Base-by-base conservation (phyloP, 1,140 invertebrate species). In the Bombus pyrosoma region DNA sequence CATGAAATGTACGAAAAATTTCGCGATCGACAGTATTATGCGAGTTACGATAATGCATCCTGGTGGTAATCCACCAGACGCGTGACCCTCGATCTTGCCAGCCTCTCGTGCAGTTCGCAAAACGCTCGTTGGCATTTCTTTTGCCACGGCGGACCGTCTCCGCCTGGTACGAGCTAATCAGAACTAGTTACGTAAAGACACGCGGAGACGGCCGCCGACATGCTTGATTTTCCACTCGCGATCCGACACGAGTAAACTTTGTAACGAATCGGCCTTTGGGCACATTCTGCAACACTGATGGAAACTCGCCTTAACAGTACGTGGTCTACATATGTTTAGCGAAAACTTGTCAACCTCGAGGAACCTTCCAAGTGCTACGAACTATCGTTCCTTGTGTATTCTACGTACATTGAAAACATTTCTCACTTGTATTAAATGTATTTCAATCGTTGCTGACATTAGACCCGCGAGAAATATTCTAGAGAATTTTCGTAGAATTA, bases 121-220 rank as follows among this genome's bases (percentile, higher is more conserved):
- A 71, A 66, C 43, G 34, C 57, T 62, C 71, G n/a, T 69, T 62
- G 64, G 43, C 79, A 71, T 74, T 86, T 68, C 79, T 86, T 82
- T 41, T 47, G 68, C 57, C 39, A 73, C 80, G 86, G 64, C 82
- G 78, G 64, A 69, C 88, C 81, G 88, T 90, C 89, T 90, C 89
- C 82, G 89, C 85, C 88, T 90, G 89, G 89, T 90, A 90, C 89
- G 88, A 81, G 74, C 81, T 90, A 89, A 90, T 90, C 89, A 81
- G 85, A 85, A 75, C 89, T 90, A 78, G 89, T 90, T 90, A 90
- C 89, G 89, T 90, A 90, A 90, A 89, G 81, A 78, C 68, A 80
- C 76, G 53, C 78, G 78, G 64, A 83, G 64, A 68, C 66, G 66
- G 37, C 15, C 82, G 34, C 53, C 32, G 82, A 41, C 77, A 39